Conservation (phyloP, 2,113 vertebrate species). For the Micromys minutus region DNA sequence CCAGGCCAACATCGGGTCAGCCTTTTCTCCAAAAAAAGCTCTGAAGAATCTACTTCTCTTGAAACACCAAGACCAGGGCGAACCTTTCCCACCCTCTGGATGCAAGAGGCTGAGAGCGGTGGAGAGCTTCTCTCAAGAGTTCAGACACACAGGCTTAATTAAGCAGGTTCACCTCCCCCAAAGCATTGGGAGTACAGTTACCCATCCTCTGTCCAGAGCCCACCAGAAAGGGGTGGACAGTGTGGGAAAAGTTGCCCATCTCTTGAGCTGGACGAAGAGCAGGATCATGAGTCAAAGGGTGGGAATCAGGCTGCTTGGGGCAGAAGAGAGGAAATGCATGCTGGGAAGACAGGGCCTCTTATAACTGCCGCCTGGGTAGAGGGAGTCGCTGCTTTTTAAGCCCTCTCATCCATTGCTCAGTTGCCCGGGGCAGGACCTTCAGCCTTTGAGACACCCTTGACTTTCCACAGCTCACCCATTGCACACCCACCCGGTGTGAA, state of each 20-base stretch:
- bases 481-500: background rate
- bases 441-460: background rate
- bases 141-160: background rate
- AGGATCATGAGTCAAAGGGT: too few relatives aligned
- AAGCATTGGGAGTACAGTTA: background rate
- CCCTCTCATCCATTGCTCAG: background rate
- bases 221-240: background rate
- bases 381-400: background rate
- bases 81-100: background rate
- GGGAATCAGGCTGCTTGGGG: background rate
- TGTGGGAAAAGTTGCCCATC: background rate
- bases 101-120: background rate
- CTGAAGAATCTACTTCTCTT: background rate
- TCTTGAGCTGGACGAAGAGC: background rate
- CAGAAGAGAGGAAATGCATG: background rate
- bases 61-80: background rate
- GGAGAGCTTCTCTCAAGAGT: background rate
- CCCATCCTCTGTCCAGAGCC: background rate
- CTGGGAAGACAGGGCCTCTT: background rate
- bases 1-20: background rate
- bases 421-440: background rate
- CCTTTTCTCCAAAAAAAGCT: background rate
- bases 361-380: rapidly evolving
- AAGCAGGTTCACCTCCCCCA: background rate
- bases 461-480: background rate